Conservation (phyloP, 1,140 invertebrate species). For the Bombus vancouverensis region DNA sequence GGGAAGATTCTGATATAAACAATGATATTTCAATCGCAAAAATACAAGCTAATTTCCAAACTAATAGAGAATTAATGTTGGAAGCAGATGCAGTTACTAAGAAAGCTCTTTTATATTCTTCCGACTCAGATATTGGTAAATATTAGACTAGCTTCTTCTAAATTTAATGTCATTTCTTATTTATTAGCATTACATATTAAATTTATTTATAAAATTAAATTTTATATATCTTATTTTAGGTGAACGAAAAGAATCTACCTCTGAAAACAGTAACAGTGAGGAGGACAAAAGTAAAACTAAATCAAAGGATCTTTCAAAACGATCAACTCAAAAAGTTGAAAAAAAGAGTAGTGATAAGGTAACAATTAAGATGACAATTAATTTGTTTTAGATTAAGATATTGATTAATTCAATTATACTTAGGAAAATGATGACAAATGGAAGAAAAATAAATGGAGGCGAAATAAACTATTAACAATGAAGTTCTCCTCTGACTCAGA, state of each 20-base stretch:
- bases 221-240: conserved; percentile 11
- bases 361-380: neutral
- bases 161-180: conserved; percentile 1
- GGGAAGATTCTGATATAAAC: conserved; percentile 45
- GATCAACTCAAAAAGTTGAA: conserved; percentile 22
- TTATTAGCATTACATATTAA: neutral
- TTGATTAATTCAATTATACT: conserved; percentile 8
- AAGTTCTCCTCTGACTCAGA: conserved; percentile 74
- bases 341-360: conserved; percentile 9
- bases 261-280: conserved; percentile 2
- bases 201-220: conserved; percentile 16
- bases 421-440: conserved; percentile 36
- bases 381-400: neutral
- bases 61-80: conserved; percentile 62
- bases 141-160: neutral
- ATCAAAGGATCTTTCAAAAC: conserved; percentile 36
- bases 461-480: conserved; percentile 72
- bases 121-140: conserved; percentile 72
- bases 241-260: conserved; percentile 7
- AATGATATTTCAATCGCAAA: conserved; percentile 45
- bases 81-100: conserved; percentile 70
- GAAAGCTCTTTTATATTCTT: conserved; percentile 68
- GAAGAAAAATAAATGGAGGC: conserved; percentile 72
- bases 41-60: conserved; percentile 13
- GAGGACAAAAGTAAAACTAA: conserved; percentile 32